These are phyloP conservation scores for Acleris laterana DNA, from an alignment of 2,888 invertebrate genomes.

Conservation along the genomic window DNA sequence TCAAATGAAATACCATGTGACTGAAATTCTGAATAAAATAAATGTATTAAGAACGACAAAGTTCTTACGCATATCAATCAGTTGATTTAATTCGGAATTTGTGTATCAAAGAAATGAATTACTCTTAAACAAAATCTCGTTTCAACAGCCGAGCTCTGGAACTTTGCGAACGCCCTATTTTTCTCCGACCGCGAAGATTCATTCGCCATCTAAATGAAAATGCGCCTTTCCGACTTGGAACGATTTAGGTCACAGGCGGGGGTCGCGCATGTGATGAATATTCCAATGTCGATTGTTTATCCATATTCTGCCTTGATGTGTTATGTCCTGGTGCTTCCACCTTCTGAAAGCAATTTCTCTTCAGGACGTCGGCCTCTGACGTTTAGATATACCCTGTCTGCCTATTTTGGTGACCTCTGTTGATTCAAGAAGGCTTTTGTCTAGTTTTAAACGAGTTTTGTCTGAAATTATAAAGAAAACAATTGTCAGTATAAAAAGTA, in stretches of 20 bases:
- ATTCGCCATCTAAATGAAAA: slow-evolving; percentile 38
- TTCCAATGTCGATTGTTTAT: slow-evolving; percentile 36
- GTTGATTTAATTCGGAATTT: slow-evolving; percentile 28
- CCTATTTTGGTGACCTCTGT: too few species aligned
- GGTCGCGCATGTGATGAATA: slow-evolving; percentile 35
- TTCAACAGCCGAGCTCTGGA: slow-evolving; percentile 28
- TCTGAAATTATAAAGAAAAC: too few species aligned
- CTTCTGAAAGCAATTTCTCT: slow-evolving; percentile 1
- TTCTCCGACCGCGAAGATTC: slow-evolving; percentile 36
- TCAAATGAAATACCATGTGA: slow-evolving; percentile 33
- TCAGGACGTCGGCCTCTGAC: not conserved
- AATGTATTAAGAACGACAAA: not conserved
- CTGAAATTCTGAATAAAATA: not conserved
- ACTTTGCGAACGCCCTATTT: slow-evolving; percentile 36
- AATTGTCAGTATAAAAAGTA: too few species aligned
- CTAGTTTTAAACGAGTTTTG: too few species aligned
- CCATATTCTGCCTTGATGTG: slow-evolving; percentile 29
- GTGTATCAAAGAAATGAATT: slow-evolving; percentile 36
- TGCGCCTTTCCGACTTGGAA: slow-evolving; percentile 35
- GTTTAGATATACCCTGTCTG: not conserved
- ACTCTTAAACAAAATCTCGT: slow-evolving; percentile 32
- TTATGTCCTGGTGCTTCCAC: slow-evolving; percentile 14
- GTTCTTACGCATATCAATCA: slow-evolving; percentile 33
- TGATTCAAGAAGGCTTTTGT: too few species aligned
- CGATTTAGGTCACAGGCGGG: slow-evolving; percentile 35